Conservation (phyloP, 2,113 vertebrate species). For the Nestor notabilis region DNA sequence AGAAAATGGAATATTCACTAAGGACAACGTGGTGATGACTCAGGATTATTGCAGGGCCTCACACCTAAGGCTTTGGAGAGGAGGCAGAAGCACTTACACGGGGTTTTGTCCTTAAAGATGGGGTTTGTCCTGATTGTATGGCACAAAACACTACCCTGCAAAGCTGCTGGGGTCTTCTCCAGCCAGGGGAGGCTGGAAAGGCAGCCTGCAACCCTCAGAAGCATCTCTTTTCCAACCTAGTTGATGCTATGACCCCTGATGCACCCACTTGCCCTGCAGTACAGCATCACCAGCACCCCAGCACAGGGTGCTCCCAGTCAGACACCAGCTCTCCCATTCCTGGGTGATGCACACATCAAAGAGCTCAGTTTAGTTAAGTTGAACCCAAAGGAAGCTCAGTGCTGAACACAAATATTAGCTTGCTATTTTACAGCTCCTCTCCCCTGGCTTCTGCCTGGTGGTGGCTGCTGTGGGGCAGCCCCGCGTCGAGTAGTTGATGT, state of each 20-base stretch:
- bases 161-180: background rate
- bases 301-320: background rate
- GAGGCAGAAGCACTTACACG: background rate
- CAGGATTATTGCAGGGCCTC: slow-evolving; percentile 26
- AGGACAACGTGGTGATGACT: slow-evolving; percentile 41
- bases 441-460: background rate
- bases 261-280: background rate
- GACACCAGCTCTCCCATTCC: background rate
- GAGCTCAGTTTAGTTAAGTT: background rate
- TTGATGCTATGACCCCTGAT: background rate
- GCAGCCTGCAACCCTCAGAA: background rate
- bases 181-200: background rate
- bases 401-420: background rate
- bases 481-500: background rate
- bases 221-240: background rate
- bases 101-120: background rate
- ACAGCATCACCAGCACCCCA: background rate
- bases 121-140: background rate
- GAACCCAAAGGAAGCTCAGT: background rate
- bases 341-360: accelerated
- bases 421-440: background rate
- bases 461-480: slow-evolving; percentile 9
- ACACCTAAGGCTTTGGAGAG: background rate
- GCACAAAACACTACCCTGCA: background rate
- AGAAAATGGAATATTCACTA: slow-evolving; percentile 73